phyloP scores from a whole-genome alignment of 2,113 vertebrate genomes.

The Brienomyrus longianalis region DNA sequence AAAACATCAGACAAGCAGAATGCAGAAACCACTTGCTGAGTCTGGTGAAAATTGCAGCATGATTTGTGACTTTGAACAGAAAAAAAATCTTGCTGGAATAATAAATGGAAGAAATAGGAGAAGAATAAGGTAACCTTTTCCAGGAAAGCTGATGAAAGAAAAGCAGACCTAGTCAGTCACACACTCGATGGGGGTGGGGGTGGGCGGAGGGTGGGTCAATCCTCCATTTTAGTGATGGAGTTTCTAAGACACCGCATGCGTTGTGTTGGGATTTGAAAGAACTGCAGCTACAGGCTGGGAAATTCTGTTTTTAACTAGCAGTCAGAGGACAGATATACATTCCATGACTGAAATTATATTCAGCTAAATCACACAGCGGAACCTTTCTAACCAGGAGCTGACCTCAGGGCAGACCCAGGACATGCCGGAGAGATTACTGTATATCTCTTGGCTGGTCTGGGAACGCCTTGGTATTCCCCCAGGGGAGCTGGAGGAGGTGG shows the following conservation, averaged over 20 bases:
- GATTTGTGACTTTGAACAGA: background rate
- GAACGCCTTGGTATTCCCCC: background rate
- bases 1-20: background rate
- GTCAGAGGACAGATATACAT: background rate
- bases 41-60: background rate
- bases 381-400: background rate
- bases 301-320: slow-evolving; percentile 3
- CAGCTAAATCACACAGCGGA: background rate
- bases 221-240: background rate
- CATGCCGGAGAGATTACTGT: background rate
- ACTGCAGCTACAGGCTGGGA: background rate
- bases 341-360: background rate
- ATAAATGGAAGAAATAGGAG: background rate
- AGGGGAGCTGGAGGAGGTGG: background rate
- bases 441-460: background rate
- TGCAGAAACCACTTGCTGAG: background rate
- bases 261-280: background rate
- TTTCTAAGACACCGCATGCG: background rate
- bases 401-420: background rate
- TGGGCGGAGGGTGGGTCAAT: background rate
- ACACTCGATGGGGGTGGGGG: background rate
- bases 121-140: background rate
- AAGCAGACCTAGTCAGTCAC: background rate
- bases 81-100: background rate
- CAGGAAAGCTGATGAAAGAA: background rate